Evolutionary conservation across 2,113 vertebrate genomes (phyloP), one percentile per base, ranked within the genome.

Genomic region (Urocynchramus pylzowi): DNA sequence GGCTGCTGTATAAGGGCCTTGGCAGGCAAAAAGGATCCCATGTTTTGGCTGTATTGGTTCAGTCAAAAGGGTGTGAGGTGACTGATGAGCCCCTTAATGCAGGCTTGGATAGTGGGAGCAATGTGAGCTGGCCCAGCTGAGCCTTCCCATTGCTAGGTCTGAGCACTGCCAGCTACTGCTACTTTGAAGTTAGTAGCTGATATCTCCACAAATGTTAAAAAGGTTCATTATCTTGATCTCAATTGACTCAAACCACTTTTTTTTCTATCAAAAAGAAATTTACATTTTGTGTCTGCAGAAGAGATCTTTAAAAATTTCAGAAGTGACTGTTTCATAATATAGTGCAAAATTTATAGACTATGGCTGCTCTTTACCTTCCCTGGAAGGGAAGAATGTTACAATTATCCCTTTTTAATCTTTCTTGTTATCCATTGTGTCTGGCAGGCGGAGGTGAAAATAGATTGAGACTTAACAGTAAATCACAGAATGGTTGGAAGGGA

Each of bases 221-320:
- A 80, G 42, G 65, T 83, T 92, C 21, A 84, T 74, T 54, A 27
- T 65, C 83, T 86, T 49, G 17, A 47, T 64, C 37, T 82, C 50
- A 13, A 4, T 70, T 86, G 71, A 70, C 45, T 47, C 49, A 47
- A 89, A 54, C 7, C 1, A 30, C 41, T 49, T 75, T 28, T 59
- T 37, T 37, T 50, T 45, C 18, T 54, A 4, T 52, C 59, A 59
- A 70, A 82, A 94, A 63, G 37, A 77, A 85, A 90, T 73, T 76
- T 74, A 79, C 30, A 68, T 63, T 94, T 89, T 76, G 16, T 85
- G 2, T 71, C 91, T 91, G 89, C 56, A 81, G 79, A 90, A 91
- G 64, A 30, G 28, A 77, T 61, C 57, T 78, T 73, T 1, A 57
- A 85, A 93, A 87, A 68, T 57, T 67, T 60, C 24, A 39, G 23